Base-by-base conservation (phyloP, 2,797 vertebrate genomes). In the Hoplostethus mediterraneus region DNA sequence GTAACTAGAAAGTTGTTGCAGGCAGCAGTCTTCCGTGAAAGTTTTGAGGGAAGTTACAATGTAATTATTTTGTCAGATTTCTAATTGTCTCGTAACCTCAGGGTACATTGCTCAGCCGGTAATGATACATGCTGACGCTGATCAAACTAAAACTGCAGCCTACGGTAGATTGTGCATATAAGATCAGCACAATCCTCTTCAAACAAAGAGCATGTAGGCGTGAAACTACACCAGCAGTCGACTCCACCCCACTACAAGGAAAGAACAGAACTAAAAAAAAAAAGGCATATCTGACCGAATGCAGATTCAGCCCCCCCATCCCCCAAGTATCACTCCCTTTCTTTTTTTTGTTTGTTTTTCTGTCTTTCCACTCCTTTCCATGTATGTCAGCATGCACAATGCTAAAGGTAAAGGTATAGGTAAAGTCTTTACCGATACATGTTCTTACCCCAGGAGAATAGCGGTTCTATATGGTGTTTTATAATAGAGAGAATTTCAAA, bases 141-240 rank as follows among this genome's bases (percentile, higher is more conserved):
- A 91, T 90, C 83, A 86, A 90, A 88, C 83, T 89, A 87, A 90
- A 91, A 89, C 77, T 91, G 87, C 87, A 88, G 75, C 80, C 76
- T 56, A 25, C 71, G 67, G 85, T 82, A 81, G 84, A 89, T 80
- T 83, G 82, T 77, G 82, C 82, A 83, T 79, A 85, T 71, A 75
- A 70, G 66, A 87, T 91, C 85, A 90, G 89, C 86, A 86, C 79
- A 83, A 83, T 86, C 66, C 67, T 68, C 65, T 73, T 79, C 67
- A 82, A 82, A 85, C 80, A 89, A 87, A 82, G 73, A 79, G 81
- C 65, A 80, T 53, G 80, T 81, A 82, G 81, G 88, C 80, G 84
- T 89, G 71, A 86, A 89, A 81, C 83, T 78, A 61, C 65, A 13
- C 31, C 71, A 64, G 76, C 79, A 73, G 65, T 53, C 60, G 72